These are phyloP conservation scores for Myiozetetes cayanensis DNA, from an alignment of 2,113 vertebrate genomes.

Conservation along the genomic window DNA sequence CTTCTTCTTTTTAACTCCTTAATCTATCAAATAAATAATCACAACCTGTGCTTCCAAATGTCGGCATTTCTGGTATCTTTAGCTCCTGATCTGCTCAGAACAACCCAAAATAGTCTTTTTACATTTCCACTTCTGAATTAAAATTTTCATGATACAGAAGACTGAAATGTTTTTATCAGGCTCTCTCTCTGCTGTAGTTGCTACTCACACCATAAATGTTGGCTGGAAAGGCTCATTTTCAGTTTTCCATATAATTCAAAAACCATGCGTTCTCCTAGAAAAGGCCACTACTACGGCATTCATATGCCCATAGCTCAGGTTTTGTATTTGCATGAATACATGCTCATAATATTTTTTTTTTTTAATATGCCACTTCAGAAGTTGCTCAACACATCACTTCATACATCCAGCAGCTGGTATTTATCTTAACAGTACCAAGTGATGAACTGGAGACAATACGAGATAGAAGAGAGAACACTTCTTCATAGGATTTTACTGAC, in stretches of 20 bases:
- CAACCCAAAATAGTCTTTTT: not conserved
- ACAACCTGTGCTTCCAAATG: not conserved
- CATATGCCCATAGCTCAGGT: not conserved
- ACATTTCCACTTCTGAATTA: not conserved
- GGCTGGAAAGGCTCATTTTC: fast-evolving
- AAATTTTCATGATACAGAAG: not conserved
- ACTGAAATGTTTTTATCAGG: not conserved
- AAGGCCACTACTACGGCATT: not conserved
- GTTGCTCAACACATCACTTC: not conserved
- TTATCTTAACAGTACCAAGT: not conserved
- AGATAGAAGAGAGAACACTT: not conserved
- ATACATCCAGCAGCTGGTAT: not conserved
- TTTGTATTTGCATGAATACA: not conserved
- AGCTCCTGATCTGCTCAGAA: not conserved
- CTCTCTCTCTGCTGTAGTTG: not conserved
- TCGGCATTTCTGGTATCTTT: not conserved
- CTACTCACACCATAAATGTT: not conserved
- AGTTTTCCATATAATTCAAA: not conserved
- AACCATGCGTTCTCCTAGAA: not conserved
- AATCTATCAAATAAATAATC: not conserved
- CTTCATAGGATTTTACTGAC: not conserved
- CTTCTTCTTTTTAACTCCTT: not conserved
- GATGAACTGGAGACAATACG: not conserved
- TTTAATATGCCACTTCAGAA: not conserved
- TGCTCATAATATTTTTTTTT: not conserved